Percentiles rank a stretch among this genome's conserved stretches.
Conservation (phyloP, 1,140 invertebrate genomes). For the Colletes latitarsis region DNA sequence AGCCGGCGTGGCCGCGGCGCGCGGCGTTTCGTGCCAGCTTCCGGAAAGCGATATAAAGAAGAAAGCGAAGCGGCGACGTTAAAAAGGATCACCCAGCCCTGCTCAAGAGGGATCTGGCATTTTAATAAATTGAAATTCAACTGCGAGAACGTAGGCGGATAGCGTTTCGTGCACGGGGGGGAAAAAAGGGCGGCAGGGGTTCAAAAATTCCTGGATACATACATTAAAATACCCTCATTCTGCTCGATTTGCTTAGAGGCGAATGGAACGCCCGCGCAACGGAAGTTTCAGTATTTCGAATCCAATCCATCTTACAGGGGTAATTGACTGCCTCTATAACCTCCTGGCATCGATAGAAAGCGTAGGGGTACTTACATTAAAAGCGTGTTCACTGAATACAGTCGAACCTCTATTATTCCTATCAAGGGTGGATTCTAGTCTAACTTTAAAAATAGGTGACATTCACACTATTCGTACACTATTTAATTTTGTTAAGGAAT, state of each 20-base stretch:
- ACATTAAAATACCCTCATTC: slow-evolving; percentile 37
- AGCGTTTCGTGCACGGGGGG: background rate
- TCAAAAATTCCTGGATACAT: slow-evolving; percentile 18
- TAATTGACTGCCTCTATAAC: background rate
- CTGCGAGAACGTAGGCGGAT: slow-evolving; percentile 46
- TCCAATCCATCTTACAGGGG: background rate
- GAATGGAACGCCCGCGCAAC: background rate
- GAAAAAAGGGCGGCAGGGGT: background rate
- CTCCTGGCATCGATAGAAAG: background rate
- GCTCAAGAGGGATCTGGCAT: slow-evolving; percentile 38
- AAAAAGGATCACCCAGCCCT: slow-evolving; percentile 45
- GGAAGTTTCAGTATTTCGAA: background rate
- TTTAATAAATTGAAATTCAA: slow-evolving; percentile 62
- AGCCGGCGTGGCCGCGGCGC: slow-evolving; percentile 49
- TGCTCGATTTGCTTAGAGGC: slow-evolving; percentile 27
- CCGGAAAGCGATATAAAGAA: slow-evolving; percentile 43
- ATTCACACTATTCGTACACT: too few relatives aligned
- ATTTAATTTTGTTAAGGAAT: too few relatives aligned
- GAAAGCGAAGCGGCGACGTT: slow-evolving; percentile 45
- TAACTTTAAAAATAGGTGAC: too few relatives aligned
- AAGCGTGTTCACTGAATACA: too few relatives aligned
- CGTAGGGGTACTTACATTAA: too few relatives aligned
- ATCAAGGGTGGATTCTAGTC: too few relatives aligned
- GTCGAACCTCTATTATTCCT: too few relatives aligned
- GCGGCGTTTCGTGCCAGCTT: slow-evolving; percentile 52